phyloP scores from a whole-genome alignment of 2,888 invertebrate species.

The Napeogenes sylphis region DNA sequence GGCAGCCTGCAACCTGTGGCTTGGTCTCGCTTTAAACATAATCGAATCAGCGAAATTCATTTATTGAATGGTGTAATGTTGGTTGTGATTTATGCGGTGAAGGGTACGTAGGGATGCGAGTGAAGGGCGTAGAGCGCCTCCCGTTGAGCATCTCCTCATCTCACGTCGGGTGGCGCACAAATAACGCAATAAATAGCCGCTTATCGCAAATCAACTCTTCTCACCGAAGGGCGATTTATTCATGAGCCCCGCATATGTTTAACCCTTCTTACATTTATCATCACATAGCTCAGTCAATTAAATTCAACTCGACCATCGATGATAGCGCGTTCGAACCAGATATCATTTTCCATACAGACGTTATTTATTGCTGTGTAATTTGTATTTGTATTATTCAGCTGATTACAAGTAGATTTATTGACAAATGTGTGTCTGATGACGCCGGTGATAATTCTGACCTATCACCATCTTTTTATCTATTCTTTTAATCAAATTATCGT shows the following conservation, averaged over 20 bases:
- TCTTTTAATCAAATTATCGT: slow-evolving; percentile 1
- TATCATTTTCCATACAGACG: slow-evolving; percentile 54
- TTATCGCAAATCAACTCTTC: slow-evolving; percentile 76
- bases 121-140: slow-evolving; percentile 60
- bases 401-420: slow-evolving; percentile 48
- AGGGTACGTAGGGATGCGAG: slow-evolving; percentile 49
- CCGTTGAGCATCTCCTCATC: slow-evolving; percentile 48
- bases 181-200: slow-evolving; percentile 74
- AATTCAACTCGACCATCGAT: slow-evolving; percentile 70
- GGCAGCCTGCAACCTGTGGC: slow-evolving; percentile 23
- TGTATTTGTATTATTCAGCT: slow-evolving; percentile 57
- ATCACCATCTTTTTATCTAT: slow-evolving; percentile 12
- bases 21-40: slow-evolving; percentile 40
- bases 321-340: slow-evolving; percentile 65
- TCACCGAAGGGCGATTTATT: slow-evolving; percentile 70
- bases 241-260: slow-evolving; percentile 69
- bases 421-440: slow-evolving; percentile 43
- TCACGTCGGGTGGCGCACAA: slow-evolving; percentile 62
- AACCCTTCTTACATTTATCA: slow-evolving; percentile 73
- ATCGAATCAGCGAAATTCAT: slow-evolving; percentile 50
- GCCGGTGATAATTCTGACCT: slow-evolving; percentile 18
- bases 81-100: slow-evolving; percentile 57
- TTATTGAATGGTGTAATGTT: slow-evolving; percentile 51
- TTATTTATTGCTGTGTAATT: slow-evolving; percentile 67
- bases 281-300: slow-evolving; percentile 72